A percentile compares a stretch with the other conserved stretches of the same genome.
Conservation (phyloP, 53 echinoderm and acorn worm species). For the Patiria pectinifera region DNA sequence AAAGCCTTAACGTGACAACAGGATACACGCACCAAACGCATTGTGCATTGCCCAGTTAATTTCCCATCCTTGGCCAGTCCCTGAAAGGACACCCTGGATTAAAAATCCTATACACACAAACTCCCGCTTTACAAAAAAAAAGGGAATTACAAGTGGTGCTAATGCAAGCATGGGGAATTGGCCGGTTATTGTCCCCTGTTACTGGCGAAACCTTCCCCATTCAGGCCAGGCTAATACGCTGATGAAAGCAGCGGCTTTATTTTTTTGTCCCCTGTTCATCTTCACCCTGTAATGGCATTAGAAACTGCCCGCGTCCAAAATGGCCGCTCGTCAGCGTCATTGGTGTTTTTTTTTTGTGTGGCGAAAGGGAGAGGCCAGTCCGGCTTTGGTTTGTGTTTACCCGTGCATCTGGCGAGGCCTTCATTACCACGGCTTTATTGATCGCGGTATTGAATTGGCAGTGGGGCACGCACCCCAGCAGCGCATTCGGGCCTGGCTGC, state of each 20-base stretch:
- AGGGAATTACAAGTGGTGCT: slow-evolving; percentile 32
- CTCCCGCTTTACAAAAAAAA: slow-evolving; percentile 2
- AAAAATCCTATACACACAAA: slow-evolving; percentile 59
- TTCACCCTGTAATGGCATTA: slow-evolving; percentile 4
- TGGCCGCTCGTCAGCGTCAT: slow-evolving; percentile 33
- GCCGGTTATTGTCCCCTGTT: neutral
- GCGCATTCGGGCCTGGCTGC: slow-evolving; percentile 54
- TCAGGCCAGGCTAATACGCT: slow-evolving; percentile 15
- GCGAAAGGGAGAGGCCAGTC: neutral
- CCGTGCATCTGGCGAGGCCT: slow-evolving; percentile 47
- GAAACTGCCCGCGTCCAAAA: slow-evolving; percentile 20
- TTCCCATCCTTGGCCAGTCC: slow-evolving; percentile 43
- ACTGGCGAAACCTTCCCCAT: slow-evolving; percentile 21
- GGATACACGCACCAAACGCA: neutral
- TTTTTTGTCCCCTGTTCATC: neutral
- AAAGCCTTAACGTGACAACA: slow-evolving; percentile 1
- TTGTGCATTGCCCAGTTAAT: slow-evolving; percentile 27
- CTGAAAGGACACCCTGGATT: slow-evolving; percentile 47
- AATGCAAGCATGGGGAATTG: slow-evolving; percentile 51
- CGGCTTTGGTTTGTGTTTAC: slow-evolving; percentile 52
- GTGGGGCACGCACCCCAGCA: slow-evolving; percentile 24
- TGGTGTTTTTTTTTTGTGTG: neutral
- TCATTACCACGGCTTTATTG: slow-evolving; percentile 61
- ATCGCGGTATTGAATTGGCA: slow-evolving; percentile 46
- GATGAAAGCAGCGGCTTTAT: slow-evolving; percentile 20